A percentile compares a stretch with the other conserved stretches of the same genome.
Evolutionary conservation across 2,113 vertebrate species (phyloP).

Genomic region (Burhinus bistriatus): DNA sequence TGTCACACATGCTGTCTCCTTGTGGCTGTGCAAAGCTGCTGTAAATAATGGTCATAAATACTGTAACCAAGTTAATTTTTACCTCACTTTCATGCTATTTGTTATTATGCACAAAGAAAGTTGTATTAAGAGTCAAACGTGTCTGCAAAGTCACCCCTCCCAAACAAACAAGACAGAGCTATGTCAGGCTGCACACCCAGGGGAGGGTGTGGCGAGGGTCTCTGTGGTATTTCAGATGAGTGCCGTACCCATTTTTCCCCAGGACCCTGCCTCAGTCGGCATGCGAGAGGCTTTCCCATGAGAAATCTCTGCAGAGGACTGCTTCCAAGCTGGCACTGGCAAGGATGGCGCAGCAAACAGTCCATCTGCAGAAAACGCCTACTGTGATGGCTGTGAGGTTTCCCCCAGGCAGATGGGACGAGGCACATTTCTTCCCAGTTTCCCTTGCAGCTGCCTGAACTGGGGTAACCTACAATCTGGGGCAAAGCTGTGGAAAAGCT

Average conservation of each 20-base stretch:
- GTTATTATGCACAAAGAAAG: not conserved
- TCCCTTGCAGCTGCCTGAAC: not conserved
- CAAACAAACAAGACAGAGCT: not conserved
- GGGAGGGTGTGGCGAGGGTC: too few relatives aligned
- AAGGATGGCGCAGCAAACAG: not conserved
- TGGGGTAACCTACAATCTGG: not conserved
- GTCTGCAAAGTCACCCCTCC: not conserved
- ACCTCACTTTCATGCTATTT: not conserved
- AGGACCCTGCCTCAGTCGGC: not conserved
- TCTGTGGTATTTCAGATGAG: not conserved
- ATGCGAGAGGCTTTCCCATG: not conserved
- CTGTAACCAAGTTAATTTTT: not conserved
- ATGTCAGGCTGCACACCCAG: not conserved
- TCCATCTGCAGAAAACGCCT: not conserved
- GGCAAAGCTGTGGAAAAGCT: not conserved
- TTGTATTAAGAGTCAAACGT: not conserved
- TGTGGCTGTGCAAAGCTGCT: not conserved
- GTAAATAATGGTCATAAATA: not conserved
- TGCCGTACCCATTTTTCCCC: accelerated
- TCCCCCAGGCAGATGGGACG: not conserved
- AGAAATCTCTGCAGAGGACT: not conserved
- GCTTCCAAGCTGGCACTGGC: not conserved
- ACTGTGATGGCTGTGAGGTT: not conserved
- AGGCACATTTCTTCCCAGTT: not conserved
- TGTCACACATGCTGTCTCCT: not conserved